Percentiles rank a stretch among this genome's conserved stretches.
phyloP scores from a whole-genome alignment of 2,113 vertebrate genomes.

The Candoia aspera region DNA sequence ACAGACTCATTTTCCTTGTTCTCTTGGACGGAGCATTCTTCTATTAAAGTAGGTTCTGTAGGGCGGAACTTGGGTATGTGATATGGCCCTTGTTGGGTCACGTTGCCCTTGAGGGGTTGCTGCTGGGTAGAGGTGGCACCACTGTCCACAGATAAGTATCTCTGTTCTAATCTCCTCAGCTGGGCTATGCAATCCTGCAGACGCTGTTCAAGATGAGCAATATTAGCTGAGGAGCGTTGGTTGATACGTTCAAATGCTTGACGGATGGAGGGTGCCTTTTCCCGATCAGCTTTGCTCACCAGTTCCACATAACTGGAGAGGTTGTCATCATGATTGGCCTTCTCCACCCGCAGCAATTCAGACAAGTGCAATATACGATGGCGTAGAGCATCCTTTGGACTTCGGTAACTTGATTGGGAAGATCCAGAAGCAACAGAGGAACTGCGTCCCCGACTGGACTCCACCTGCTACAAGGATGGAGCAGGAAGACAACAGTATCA shows the following conservation, averaged over 20 bases:
- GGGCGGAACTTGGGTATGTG: not conserved
- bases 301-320: conserved; percentile 27
- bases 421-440: not conserved
- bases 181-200: conserved; percentile 18
- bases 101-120: not conserved
- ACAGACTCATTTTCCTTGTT: not conserved
- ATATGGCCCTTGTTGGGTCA: not conserved
- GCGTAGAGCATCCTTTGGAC: conserved; percentile 12
- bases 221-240: conserved; percentile 32
- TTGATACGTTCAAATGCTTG: conserved; percentile 39
- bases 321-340: conserved; percentile 24
- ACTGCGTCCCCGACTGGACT: not conserved
- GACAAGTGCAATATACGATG: conserved; percentile 32
- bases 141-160: not conserved
- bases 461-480: not conserved
- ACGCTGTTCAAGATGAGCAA: conserved; percentile 28
- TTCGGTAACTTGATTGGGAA: not conserved
- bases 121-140: not conserved
- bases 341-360: conserved; percentile 23
- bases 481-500: not conserved
- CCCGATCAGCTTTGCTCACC: conserved; percentile 31
- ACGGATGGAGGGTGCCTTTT: conserved; percentile 29
- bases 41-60: not conserved
- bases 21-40: not conserved
- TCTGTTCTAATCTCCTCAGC: conserved; percentile 28